Evolutionary conservation across 2,888 invertebrate species (phyloP), one percentile per base, ranked within the genome.

Genomic region (Elysia crispata): DNA sequence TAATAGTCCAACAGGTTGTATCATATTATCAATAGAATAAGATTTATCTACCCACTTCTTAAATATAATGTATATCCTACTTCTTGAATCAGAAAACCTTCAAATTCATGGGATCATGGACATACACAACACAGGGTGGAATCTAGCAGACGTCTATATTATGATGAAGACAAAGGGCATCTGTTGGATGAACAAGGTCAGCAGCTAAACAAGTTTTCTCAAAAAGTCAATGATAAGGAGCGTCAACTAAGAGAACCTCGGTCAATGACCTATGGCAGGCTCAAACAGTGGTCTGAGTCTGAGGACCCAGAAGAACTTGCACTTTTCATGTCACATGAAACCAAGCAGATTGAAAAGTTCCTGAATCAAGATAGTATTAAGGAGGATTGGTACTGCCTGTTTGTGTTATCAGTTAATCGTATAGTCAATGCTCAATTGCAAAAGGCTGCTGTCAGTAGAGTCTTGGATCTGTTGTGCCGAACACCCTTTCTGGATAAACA

Each of bases 401-500:
- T 81, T 11, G 50, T 82, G 30, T 62, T 60, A 60, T 25, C 81
- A 0, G 31, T 79, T 5, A 25, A n/a, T 30, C 50, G 49, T 62
- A 69, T 76, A 25, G 33, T 79, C 1, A 76, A 60, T 23, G 77
- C 77, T 15, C 74, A 80, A 28, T 74, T 76, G 15, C 82, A 82
- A 28, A 76, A 49, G n/a, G 76, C 76, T n/a, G 67, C 75, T 8
- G 79, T 83, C 13, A 64, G 69, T 25, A 78, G 74, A 23, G 41
- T 81, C 28, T 25, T 82, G 49, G 72, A 76, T 11, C 20, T 41
- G 6, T 49, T 83, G 25, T 81, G 80, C 73, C 76, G n/a, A 3
- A 77, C 78, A 11, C 66, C 64, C 5, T 83, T 83, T 41, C 60
- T 83, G 74, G 80, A 80, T n/a, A 54, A 20, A 0, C 78, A 81